Evolutionary conservation across 2,797 vertebrate species (phyloP), one percentile per base, ranked within the genome.

Genomic region (Epinephelus coioides): DNA sequence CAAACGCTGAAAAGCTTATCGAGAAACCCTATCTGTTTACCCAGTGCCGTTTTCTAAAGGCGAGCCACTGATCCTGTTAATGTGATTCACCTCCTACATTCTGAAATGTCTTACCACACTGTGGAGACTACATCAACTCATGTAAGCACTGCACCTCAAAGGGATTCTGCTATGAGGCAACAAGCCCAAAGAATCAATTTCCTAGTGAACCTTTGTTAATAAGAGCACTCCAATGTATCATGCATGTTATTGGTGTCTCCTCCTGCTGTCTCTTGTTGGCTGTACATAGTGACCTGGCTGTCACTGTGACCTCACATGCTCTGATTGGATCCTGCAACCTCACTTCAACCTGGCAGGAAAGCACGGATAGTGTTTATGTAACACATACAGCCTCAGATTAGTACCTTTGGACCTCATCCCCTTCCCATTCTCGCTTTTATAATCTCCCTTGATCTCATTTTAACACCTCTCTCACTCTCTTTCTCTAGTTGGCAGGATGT

Each of bases 381-480:
- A 79, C 53, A 55, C 66, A 38, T 69, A 79, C 56, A 73, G 54
- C 53, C 60, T 79, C 71, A 85, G 88, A 88, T 86, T 87, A 86
- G 70, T 70, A 80, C 83, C 74, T 78, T 72, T 75, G 25, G 50
- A 71, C 61, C 66, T 53, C 23, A 15, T 38, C 60, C 53, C 59
- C n/a, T 13, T 63, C 69, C 73, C 76, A 78, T 6, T 49, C 47
- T 66, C 46, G 1, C 51, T 62, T 54, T 65, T 25, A 11, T 83
- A 80, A 82, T 86, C 79, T 73, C 65, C 66, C 62, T 64, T 78
- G 71, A 83, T 81, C 69, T 78, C 43, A 65, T 62, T 82, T 61
- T 64, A 54, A 79, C 76, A 34, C 76, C 8, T 72, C 65, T 60
- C 63, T 56, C 30, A 12, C 51, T 25, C 21, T 25, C 62, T 30